phyloP scores from a whole-genome alignment of 2,113 vertebrate genomes.

The Philantomba maxwellii region DNA sequence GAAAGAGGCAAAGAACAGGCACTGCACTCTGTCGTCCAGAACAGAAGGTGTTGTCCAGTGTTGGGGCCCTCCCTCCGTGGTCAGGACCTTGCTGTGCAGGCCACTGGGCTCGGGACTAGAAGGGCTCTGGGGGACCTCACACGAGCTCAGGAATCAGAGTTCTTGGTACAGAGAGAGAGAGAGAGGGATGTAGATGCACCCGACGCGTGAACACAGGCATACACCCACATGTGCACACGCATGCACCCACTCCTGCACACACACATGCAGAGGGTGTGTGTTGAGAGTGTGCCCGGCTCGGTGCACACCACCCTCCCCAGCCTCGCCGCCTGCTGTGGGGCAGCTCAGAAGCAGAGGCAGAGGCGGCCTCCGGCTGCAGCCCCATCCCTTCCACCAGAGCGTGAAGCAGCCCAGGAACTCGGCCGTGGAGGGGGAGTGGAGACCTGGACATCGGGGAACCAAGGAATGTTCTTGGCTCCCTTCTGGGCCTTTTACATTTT shows the following conservation, averaged over 20 bases:
- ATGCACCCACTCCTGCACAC: neutral
- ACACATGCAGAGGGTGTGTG: neutral
- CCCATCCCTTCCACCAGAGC: neutral
- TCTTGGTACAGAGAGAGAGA: neutral
- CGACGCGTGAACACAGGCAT: accelerated
- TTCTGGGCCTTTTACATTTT: neutral
- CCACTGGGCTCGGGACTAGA: too few species aligned
- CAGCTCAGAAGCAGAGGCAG: neutral
- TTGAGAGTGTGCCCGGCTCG: accelerated
- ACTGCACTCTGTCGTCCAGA: neutral
- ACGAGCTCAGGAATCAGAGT: neutral
- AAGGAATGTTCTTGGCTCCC: conserved; percentile 62
- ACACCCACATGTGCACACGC: too few species aligned
- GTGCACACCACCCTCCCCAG: neutral
- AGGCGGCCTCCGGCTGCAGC: accelerated
- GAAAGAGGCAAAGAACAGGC: neutral
- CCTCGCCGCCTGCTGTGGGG: accelerated
- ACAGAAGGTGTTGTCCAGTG: neutral
- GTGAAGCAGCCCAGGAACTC: neutral
- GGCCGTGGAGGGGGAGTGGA: neutral
- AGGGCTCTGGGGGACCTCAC: accelerated
- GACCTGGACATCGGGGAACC: conserved; percentile 21
- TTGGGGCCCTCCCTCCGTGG: neutral
- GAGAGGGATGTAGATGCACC: neutral
- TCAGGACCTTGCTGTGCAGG: too few species aligned